A percentile compares a stretch with the other conserved stretches of the same genome.
Evolutionary conservation across 2,888 invertebrate species (phyloP).

Genomic region (Adelognathus sp.): DNA sequence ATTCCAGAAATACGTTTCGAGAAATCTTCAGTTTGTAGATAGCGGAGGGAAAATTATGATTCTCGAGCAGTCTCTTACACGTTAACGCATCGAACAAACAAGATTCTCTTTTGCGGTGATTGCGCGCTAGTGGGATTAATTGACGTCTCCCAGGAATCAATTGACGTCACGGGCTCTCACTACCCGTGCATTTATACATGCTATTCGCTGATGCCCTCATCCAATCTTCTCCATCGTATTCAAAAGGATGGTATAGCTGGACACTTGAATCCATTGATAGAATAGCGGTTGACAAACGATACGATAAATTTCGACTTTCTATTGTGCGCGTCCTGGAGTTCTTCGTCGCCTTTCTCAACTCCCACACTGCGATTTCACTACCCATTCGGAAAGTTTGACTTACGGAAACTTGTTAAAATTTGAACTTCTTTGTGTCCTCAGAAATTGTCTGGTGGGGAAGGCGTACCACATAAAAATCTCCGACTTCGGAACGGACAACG

Average conservation of each 20-base stretch:
- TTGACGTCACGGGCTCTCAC: not conserved
- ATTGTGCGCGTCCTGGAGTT: no score
- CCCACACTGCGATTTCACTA: no score
- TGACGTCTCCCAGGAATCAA: no score
- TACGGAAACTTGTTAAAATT: no score
- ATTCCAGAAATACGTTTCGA: no score
- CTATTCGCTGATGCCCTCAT: conserved; percentile 9
- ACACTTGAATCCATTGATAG: conserved; percentile 21
- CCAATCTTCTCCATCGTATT: conserved; percentile 26
- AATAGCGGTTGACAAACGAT: conserved; percentile 20
- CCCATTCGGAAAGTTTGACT: no score
- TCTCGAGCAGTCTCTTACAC: no score
- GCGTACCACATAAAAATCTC: conserved; percentile 91
- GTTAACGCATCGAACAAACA: conserved; percentile 21
- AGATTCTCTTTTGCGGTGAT: not conserved
- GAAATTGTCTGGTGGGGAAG: conserved; percentile 93
- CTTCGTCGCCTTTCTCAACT: no score
- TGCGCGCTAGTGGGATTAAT: not conserved
- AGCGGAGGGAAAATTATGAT: no score
- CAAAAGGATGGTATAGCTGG: conserved; percentile 6
- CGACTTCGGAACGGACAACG: conserved; percentile 93
- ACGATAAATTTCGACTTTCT: conserved; percentile 13
- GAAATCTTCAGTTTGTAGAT: no score
- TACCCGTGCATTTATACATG: not conserved
- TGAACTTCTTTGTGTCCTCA: conserved; percentile 77